Evolutionary conservation across 1,140 invertebrate species (phyloP).

Genomic region (Varroa destructor): DNA sequence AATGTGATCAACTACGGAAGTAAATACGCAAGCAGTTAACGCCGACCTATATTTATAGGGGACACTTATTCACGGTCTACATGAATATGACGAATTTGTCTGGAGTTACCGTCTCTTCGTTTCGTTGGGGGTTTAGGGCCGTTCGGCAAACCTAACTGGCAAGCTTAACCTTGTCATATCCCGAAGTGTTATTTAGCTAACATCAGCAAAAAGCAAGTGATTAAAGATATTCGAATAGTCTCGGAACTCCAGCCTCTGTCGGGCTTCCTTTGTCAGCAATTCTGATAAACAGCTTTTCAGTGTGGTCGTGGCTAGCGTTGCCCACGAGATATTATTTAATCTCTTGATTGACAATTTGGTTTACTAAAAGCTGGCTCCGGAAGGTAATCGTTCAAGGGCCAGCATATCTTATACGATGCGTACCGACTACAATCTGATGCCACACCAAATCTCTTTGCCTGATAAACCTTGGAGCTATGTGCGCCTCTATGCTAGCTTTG

Average conservation of each 20-base stretch:
- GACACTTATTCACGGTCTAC: too few relatives aligned
- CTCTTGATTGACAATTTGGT: background rate
- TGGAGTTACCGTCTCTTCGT: too few relatives aligned
- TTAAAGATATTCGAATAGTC: background rate
- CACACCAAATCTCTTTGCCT: background rate
- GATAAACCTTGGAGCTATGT: conserved; percentile 13
- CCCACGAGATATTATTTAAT: background rate
- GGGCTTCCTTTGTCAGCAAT: conserved; percentile 2
- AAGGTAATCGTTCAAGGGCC: background rate
- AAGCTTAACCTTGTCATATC: too few relatives aligned
- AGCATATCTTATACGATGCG: background rate
- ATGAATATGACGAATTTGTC: too few relatives aligned
- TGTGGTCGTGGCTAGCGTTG: background rate
- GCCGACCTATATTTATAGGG: too few relatives aligned
- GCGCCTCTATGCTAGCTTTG: background rate
- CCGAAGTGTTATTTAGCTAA: background rate
- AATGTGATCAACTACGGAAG: too few relatives aligned
- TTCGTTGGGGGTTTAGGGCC: too few relatives aligned
- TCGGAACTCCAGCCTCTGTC: background rate
- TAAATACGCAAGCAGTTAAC: too few relatives aligned
- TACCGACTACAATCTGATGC: background rate
- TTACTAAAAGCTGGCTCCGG: background rate
- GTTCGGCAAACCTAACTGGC: too few relatives aligned
- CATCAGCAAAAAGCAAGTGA: background rate
- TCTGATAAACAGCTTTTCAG: background rate